phyloP scores from a whole-genome alignment of 1,140 invertebrate genomes.

The Lepidurus couesii region DNA sequence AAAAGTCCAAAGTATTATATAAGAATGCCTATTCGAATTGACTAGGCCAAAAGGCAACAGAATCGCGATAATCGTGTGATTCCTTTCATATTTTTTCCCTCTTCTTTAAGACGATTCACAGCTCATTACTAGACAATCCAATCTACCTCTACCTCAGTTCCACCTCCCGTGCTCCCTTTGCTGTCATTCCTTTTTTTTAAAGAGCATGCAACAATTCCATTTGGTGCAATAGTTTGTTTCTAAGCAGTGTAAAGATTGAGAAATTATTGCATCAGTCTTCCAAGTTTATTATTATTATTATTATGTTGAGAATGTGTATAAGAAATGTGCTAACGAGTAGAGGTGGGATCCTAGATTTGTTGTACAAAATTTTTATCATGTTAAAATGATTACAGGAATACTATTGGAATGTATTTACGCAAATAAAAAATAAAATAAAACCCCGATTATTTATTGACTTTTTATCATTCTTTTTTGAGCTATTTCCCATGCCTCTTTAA shows the following conservation, averaged over 20 bases:
- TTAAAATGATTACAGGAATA: not conserved
- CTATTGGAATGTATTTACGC: not conserved
- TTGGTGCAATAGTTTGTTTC: too few species aligned
- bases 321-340: not conserved
- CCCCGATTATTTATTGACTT: not conserved
- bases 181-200: not conserved
- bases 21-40: not conserved
- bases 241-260: too few species aligned
- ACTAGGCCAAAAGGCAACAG: not conserved
- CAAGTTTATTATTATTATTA: too few species aligned
- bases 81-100: not conserved
- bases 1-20: not conserved
- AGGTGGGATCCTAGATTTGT: not conserved
- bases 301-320: not conserved
- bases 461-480: not conserved
- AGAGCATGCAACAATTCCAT: not conserved
- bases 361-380: not conserved
- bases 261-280: too few species aligned
- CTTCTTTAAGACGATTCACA: not conserved
- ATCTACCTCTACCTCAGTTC: constrained; percentile 21
- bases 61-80: not conserved
- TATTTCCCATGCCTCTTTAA: not conserved
- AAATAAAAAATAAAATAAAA: not conserved
- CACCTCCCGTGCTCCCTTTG: not conserved
- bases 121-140: constrained; percentile 8